Evolutionary conservation across 2,797 vertebrate species (phyloP).

Genomic region (Poecile montanus): DNA sequence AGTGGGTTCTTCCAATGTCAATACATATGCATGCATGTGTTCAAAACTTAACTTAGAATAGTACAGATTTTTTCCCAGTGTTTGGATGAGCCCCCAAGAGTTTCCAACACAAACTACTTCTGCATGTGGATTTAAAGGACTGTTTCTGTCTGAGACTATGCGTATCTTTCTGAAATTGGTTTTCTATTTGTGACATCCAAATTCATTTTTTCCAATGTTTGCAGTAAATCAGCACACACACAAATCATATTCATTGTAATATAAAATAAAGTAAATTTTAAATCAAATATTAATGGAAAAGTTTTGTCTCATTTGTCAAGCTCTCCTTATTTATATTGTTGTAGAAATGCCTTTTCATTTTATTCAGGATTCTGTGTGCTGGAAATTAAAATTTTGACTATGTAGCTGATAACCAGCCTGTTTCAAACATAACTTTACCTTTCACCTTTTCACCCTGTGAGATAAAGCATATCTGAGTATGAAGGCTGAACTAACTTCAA

Average conservation of each 20-base stretch:
- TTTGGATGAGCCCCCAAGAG: background rate
- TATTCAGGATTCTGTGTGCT: background rate
- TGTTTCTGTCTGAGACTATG: background rate
- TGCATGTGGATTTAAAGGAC: background rate
- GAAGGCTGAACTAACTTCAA: slow-evolving; percentile 14
- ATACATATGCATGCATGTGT: background rate
- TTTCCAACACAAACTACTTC: slow-evolving; percentile 7
- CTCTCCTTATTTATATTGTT: background rate
- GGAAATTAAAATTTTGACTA: slow-evolving; percentile 8
- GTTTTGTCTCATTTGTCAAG: background rate
- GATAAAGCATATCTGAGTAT: background rate
- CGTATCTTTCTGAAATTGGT: background rate
- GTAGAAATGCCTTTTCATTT: background rate
- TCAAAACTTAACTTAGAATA: background rate
- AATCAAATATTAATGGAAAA: background rate
- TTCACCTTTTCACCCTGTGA: slow-evolving; percentile 24
- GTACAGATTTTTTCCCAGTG: background rate
- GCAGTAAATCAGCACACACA: background rate
- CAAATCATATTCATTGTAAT: background rate
- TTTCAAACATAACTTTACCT: background rate
- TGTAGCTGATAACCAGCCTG: background rate
- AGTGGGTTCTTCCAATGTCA: background rate
- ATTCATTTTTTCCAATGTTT: background rate
- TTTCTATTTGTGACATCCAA: background rate
- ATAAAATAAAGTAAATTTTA: background rate